phyloP scores from a whole-genome alignment of 2,888 invertebrate genomes.

The Drosophila colorata region DNA sequence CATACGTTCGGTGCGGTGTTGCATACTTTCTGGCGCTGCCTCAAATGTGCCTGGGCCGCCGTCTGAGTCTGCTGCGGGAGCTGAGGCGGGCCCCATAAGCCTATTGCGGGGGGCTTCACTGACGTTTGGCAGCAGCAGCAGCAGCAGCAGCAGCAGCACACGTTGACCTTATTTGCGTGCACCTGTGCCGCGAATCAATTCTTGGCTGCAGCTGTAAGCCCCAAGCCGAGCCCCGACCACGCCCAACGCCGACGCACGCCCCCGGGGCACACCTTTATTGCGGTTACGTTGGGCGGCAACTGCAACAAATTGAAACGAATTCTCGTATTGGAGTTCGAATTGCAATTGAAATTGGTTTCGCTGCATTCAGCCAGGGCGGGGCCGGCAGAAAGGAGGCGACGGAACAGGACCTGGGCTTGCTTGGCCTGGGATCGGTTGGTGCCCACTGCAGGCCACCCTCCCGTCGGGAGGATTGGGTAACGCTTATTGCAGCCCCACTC shows the following conservation, averaged over 20 bases:
- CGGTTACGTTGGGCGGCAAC: constrained; percentile 67
- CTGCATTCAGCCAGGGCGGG: constrained; percentile 23
- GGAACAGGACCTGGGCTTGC: background rate
- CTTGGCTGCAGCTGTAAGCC: constrained; percentile 46
- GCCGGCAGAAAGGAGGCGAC: background rate
- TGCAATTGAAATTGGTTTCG: constrained; percentile 81
- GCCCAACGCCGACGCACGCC: background rate
- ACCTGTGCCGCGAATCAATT: constrained; percentile 75
- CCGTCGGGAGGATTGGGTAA: constrained; percentile 13
- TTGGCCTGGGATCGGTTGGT: background rate
- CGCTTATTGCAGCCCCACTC: constrained; percentile 55
- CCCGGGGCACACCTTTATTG: constrained; percentile 51
- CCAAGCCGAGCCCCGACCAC: background rate
- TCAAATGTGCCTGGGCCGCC: constrained; percentile 4
- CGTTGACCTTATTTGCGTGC: constrained; percentile 81
- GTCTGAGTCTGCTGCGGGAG: background rate
- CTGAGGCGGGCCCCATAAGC: constrained; percentile 16
- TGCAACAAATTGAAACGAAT: constrained; percentile 80
- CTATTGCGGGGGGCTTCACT: constrained; percentile 48
- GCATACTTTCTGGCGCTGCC: constrained; percentile 61
- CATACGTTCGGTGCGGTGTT: constrained; percentile 59
- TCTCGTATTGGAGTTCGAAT: constrained; percentile 80
- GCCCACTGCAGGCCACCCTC: too few relatives aligned
- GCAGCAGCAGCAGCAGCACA: constrained; percentile 64
- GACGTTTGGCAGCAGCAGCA: constrained; percentile 56